Conservation (phyloP, 2,113 vertebrate species). For the Prinia subflava region DNA sequence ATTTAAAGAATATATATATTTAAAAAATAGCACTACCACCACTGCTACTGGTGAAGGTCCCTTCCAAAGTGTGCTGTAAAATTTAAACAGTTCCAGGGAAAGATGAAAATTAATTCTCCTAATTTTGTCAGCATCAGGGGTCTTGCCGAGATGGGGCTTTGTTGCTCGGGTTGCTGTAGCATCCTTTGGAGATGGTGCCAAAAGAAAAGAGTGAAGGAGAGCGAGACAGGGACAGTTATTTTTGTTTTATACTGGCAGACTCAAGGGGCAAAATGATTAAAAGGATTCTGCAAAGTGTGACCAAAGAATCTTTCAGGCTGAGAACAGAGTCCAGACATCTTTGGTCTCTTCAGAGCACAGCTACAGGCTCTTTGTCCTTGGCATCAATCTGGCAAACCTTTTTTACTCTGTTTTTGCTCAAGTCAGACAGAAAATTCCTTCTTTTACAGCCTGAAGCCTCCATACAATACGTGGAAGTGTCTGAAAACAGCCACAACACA, state of each 20-base stretch:
- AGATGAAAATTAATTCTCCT: neutral
- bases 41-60: neutral
- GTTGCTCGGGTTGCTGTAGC: neutral
- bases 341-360: neutral
- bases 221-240: neutral
- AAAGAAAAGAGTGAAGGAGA: neutral
- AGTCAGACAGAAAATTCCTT: slow-evolving; percentile 13
- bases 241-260: neutral
- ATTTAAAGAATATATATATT: neutral
- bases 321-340: neutral
- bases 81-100: neutral
- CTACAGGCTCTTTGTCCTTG: neutral
- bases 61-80: neutral
- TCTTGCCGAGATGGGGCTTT: neutral
- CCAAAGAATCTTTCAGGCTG: neutral
- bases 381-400: neutral
- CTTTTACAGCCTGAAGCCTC: neutral
- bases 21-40: neutral
- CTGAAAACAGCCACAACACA: neutral
- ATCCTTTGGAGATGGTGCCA: neutral
- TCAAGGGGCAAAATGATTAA: neutral
- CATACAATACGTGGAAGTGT: neutral
- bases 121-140: neutral
- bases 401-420: neutral
- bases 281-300: neutral